These are phyloP conservation scores for Adrianichthys oophorus DNA, from an alignment of 2,797 vertebrate genomes.

Conservation along the genomic window DNA sequence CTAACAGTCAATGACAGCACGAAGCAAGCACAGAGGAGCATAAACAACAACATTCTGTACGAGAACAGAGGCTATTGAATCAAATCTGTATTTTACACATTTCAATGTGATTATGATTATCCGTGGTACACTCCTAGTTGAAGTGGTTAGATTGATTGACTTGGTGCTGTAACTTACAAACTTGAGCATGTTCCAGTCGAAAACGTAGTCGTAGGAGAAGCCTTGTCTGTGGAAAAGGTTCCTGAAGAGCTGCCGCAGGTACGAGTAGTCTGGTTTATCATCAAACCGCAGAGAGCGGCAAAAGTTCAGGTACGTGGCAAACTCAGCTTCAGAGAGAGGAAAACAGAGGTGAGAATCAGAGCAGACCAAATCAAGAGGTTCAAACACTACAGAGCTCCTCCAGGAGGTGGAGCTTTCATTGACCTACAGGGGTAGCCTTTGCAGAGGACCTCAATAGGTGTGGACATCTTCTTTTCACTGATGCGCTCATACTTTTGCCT, in stretches of 20 bases:
- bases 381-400: background rate
- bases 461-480: slow-evolving; percentile 98
- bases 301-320: slow-evolving; percentile 97
- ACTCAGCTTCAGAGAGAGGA: slow-evolving; percentile 82
- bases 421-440: slow-evolving; percentile 81
- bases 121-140: background rate
- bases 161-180: slow-evolving; percentile 83
- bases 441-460: slow-evolving; percentile 94
- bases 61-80: too few relatives aligned
- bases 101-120: background rate
- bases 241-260: slow-evolving; percentile 93
- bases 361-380: too few relatives aligned
- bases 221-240: slow-evolving; percentile 97
- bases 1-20: slow-evolving; percentile 59
- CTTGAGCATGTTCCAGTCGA: slow-evolving; percentile 99
- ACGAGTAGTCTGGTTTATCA: slow-evolving; percentile 97
- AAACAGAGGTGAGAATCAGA: background rate
- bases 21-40: background rate
- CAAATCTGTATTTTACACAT: too few relatives aligned
- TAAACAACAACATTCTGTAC: too few relatives aligned
- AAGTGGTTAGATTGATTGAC: background rate
- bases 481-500: slow-evolving; percentile 97
- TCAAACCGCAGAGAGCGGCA: slow-evolving; percentile 96
- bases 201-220: slow-evolving; percentile 97
- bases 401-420: background rate